Evolutionary conservation across 64 coral and sea anemone species (phyloP), one percentile per base, ranked within the genome.

Genomic region (Actinia equina): DNA sequence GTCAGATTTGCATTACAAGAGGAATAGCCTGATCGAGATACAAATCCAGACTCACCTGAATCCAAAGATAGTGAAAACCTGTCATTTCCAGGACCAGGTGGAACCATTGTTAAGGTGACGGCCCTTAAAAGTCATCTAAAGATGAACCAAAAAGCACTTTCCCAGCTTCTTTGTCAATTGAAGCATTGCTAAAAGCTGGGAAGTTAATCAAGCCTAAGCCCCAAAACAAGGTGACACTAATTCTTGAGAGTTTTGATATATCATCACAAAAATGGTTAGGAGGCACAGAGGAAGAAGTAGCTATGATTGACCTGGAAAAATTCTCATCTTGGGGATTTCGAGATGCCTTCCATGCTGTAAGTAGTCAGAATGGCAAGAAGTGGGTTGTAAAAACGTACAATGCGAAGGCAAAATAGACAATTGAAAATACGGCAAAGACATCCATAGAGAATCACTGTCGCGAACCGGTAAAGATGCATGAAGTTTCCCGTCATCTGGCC

Each of bases 341-440:
- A 60, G 84, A 95, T 85, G 86, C 86, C 23, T 89, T 84, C 81
- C 87, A 93, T 79, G 71, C 88, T 43, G 84, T 23, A 63, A 30
- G 63, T 11, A 54, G 58, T 67, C 79, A 77, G 67, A 86, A 79
- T 76, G 10, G 41, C 46, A 86, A 90, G 59, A 82, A 82, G 37
- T 94, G 93, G 93, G 93, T 94, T 58, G 44, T 92, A 55, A 95
- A 95, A 89, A 95, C 87, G 17, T 95, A 95, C 86, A 89, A 92
- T 71, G 82, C 77, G 16, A 86, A 86, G 61, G 60, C 94, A 52
- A 77, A 69, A 53, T 59, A 85, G 63, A 84, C 61, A 82, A 95
- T 95, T 65, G 30, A 56, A 82, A 30, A 79, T 82, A 27, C 84
- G 76, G 85, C 84, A 27, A 77, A 95, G 25, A 89, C 94, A 74